A percentile compares a stretch with the other conserved stretches of the same genome.
phyloP scores from a whole-genome alignment of 1,140 invertebrate species.

The Diorhabda elongata region DNA sequence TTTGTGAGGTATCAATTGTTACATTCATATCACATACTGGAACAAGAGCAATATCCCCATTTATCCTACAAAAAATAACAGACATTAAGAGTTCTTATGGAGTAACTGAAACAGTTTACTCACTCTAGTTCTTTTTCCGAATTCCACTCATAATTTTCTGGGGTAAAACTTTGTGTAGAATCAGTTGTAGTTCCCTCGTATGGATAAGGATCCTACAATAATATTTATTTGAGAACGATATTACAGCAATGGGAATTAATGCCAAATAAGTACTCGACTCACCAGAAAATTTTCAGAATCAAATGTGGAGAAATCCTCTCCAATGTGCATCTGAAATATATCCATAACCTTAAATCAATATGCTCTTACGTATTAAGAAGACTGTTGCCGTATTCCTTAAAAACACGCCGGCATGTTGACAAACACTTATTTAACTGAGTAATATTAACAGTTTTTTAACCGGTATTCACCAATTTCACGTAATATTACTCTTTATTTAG shows the following conservation, averaged over 20 bases:
- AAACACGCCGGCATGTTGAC: not conserved
- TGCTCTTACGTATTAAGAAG: not conserved
- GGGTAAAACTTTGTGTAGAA: constrained; percentile 8
- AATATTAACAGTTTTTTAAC: not conserved
- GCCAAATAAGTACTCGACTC: not conserved
- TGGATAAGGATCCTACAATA: constrained; percentile 18
- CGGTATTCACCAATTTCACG: constrained; percentile 7
- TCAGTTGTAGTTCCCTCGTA: constrained; percentile 16
- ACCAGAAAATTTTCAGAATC: constrained; percentile 16
- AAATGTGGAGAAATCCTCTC: constrained; percentile 22
- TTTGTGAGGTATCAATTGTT: constrained; percentile 5
- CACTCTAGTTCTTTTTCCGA: constrained; percentile 19
- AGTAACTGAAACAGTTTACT: not conserved
- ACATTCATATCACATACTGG: constrained; percentile 11
- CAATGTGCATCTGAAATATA: constrained; percentile 15
- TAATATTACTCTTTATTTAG: constrained; percentile 3
- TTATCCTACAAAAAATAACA: constrained; percentile 17
- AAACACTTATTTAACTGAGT: not conserved
- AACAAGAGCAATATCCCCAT: constrained; percentile 19
- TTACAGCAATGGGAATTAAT: not conserved
- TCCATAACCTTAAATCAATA: constrained; percentile 17
- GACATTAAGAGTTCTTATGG: not conserved
- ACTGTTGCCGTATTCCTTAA: not conserved
- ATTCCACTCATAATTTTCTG: constrained; percentile 21
- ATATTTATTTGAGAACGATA: not conserved